A percentile compares a stretch with the other conserved stretches of the same genome.
Conservation (phyloP, 1,140 invertebrate genomes). For the Leptinotarsa defecta region DNA sequence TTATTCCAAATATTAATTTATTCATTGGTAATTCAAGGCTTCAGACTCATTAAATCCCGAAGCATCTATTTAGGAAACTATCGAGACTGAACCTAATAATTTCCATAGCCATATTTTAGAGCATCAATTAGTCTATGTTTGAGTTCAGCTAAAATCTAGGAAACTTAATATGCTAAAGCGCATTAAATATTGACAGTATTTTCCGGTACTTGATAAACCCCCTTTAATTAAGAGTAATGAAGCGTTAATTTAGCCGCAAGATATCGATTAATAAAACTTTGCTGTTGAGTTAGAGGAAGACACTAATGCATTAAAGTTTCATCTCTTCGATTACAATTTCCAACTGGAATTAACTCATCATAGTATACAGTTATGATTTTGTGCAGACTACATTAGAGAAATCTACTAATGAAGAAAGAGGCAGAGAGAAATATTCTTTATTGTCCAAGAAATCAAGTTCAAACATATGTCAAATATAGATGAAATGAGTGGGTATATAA, state of each 20-base stretch:
- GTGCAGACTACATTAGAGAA: too few relatives aligned
- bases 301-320: conserved; percentile 13
- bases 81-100: not conserved
- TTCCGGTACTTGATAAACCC: conserved; percentile 4
- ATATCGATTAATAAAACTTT: conserved; percentile 14
- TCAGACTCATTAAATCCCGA: not conserved
- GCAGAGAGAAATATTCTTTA: too few relatives aligned
- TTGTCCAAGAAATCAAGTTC: too few relatives aligned
- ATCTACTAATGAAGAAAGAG: too few relatives aligned
- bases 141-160: not conserved
- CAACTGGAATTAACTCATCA: not conserved
- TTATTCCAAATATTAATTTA: too few relatives aligned
- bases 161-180: conserved; percentile 3
- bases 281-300: conserved; percentile 2
- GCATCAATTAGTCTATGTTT: conserved; percentile 1
- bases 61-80: not conserved
- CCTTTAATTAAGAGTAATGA: conserved; percentile 11
- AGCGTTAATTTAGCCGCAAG: conserved; percentile 13
- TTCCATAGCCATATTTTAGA: not conserved
- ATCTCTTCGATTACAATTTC: conserved; percentile 10
- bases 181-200: conserved; percentile 9
- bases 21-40: not conserved
- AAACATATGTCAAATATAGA: too few relatives aligned
- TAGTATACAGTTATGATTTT: not conserved
- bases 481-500: too few relatives aligned